phyloP scores from a whole-genome alignment of 2,888 invertebrate genomes.

The Nephrotoma appendiculata region DNA sequence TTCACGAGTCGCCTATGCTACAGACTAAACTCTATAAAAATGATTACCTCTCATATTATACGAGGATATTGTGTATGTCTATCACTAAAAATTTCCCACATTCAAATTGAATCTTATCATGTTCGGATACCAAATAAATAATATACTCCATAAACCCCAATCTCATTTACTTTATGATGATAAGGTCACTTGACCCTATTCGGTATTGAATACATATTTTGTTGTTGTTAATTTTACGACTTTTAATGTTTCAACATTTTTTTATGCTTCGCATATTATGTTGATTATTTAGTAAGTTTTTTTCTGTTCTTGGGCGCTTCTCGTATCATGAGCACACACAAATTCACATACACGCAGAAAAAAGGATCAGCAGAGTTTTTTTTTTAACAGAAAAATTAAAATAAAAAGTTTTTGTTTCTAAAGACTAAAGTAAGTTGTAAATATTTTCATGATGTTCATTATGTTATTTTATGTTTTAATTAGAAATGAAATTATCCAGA shows the following conservation, averaged over 20 bases:
- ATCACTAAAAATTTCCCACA: neutral
- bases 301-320: neutral
- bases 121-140: neutral
- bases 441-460: neutral
- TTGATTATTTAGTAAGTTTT: neutral
- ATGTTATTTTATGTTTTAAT: neutral
- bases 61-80: too few relatives aligned
- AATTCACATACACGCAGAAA: neutral
- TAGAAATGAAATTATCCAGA: neutral
- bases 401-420: neutral
- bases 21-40: too few relatives aligned
- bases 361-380: neutral
- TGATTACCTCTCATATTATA: too few relatives aligned
- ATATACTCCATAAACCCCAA: neutral
- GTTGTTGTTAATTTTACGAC: neutral
- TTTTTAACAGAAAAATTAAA: neutral
- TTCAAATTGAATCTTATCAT: neutral
- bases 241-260: neutral
- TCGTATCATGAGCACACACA: neutral
- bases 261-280: neutral
- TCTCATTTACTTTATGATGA: neutral
- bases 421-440: neutral
- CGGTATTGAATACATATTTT: neutral
- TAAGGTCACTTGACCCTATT: neutral
- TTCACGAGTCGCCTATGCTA: too few relatives aligned